Base-by-base conservation (phyloP, 2,797 vertebrate genomes). In the Sarcophilus harrisii region DNA sequence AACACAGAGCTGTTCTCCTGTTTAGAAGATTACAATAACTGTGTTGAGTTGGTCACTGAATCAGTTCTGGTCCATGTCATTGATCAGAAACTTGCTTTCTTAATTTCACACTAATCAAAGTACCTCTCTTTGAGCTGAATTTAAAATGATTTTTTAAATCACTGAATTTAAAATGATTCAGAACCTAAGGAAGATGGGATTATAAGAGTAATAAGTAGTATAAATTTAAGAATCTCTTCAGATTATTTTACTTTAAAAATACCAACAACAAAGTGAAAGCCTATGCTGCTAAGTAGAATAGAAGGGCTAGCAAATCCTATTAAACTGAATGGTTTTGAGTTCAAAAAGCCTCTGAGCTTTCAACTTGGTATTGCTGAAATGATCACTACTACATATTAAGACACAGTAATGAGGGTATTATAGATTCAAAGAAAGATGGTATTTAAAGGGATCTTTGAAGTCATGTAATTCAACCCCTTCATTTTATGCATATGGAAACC, bases 401-500 rank as follows among this genome's bases (percentile, higher is more conserved):
- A 81, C 21, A 45, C 2, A 27, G 21, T 81, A 81, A 45, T 81
- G 73, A 81, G 21, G 66, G 18, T 81, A 45, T 81, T 38, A 81
- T 45, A 81, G 73, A 18, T 81, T 81, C 73, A 81, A 11, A 81
- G 73, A 81, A 81, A 24, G 8, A 38, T 45, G 21, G 38, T 21
- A 21, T 73, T 73, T 38, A 73, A 81, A 10, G 6, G 2, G 18
- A 73, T 29, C 1, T 73, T 73, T 29, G 32, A 73, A 73, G 66
- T 73, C n/a, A 38, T 81, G 8, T 81, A 81, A 38, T 81, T 45
- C 29, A 90, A 52, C 24, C 32, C 55, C 6, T 24, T 54, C 4
- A 28, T 92, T 92, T 94, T 54, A 58, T 13, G 60, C 45, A 91
- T 90, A 49, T 29, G 38, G 16, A 92, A 92, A 96, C 30, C 28